Percentiles rank a stretch among this genome's conserved stretches.
These are phyloP conservation scores for Hylomyscus alleni DNA, from an alignment of 2,797 vertebrate genomes.

Conservation along the genomic window DNA sequence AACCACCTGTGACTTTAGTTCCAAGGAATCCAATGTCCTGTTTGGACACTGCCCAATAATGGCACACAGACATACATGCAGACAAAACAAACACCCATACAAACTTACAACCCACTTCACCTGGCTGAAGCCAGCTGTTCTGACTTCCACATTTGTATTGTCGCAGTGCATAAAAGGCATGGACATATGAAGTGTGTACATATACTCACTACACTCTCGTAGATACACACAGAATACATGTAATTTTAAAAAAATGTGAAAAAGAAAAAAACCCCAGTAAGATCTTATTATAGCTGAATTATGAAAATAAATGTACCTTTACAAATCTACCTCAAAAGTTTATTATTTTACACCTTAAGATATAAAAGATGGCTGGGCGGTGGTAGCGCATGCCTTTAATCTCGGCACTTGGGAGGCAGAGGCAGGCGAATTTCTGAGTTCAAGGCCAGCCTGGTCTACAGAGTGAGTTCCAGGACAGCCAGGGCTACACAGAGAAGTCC, in stretches of 20 bases:
- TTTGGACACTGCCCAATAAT: too few relatives aligned
- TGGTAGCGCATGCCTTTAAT: too few relatives aligned
- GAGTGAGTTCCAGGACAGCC: too few relatives aligned
- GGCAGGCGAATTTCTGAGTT: too few relatives aligned
- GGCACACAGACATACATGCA: background rate
- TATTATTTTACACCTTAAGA: background rate
- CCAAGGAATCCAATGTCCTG: background rate
- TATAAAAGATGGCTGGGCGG: background rate
- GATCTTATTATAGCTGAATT: constrained; percentile 56
- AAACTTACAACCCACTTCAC: background rate
- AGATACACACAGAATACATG: background rate
- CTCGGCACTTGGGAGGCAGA: too few relatives aligned
- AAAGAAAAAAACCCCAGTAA: background rate
- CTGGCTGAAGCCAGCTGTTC: background rate
- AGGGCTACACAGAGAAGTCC: too few relatives aligned
- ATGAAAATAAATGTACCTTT: constrained; percentile 22
- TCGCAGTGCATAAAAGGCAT: too few relatives aligned
- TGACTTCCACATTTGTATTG: too few relatives aligned
- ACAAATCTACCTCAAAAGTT: background rate
- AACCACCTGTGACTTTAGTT: background rate
- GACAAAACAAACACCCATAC: background rate
- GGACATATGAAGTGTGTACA: background rate
- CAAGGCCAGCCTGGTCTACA: too few relatives aligned
- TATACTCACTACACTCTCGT: background rate
- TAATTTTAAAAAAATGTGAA: background rate